phyloP scores from a whole-genome alignment of 2,888 invertebrate species.

The Cantharis nigra region DNA sequence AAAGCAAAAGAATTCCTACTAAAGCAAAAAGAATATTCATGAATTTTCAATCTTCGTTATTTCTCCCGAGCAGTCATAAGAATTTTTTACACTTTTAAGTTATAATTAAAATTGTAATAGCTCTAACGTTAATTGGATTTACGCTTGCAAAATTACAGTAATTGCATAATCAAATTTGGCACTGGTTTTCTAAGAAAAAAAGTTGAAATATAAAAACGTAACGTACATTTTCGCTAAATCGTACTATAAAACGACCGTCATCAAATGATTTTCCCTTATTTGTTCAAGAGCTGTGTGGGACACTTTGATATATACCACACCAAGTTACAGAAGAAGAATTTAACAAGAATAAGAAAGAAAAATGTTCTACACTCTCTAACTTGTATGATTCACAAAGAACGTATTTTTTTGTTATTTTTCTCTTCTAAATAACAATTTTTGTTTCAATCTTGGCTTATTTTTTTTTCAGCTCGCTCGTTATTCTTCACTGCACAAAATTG shows the following conservation, averaged over 20 bases:
- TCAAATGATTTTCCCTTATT: constrained; percentile 45
- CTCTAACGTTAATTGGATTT: neutral
- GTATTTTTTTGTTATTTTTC: constrained; percentile 20
- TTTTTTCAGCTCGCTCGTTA: neutral
- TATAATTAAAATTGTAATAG: neutral
- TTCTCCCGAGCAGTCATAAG: neutral
- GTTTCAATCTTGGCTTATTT: neutral
- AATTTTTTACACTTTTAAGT: neutral
- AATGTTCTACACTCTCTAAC: constrained; percentile 31
- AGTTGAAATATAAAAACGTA: neutral
- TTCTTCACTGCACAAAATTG: neutral
- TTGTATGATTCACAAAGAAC: constrained; percentile 24
- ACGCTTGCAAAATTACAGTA: too few relatives aligned
- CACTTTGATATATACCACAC: constrained; percentile 46
- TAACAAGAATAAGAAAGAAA: constrained; percentile 32
- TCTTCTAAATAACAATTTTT: constrained; percentile 21
- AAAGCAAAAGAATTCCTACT: neutral
- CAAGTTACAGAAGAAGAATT: constrained; percentile 39
- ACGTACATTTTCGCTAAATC: neutral
- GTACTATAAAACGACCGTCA: constrained; percentile 30
- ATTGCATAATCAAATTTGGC: neutral
- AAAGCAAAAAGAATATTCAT: neutral
- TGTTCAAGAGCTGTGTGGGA: constrained; percentile 46
- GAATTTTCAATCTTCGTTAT: neutral
- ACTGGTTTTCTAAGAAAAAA: neutral